Evolutionary conservation across 2,797 vertebrate species (phyloP), one percentile per base, ranked within the genome.

Genomic region (Tragopan temminckii): DNA sequence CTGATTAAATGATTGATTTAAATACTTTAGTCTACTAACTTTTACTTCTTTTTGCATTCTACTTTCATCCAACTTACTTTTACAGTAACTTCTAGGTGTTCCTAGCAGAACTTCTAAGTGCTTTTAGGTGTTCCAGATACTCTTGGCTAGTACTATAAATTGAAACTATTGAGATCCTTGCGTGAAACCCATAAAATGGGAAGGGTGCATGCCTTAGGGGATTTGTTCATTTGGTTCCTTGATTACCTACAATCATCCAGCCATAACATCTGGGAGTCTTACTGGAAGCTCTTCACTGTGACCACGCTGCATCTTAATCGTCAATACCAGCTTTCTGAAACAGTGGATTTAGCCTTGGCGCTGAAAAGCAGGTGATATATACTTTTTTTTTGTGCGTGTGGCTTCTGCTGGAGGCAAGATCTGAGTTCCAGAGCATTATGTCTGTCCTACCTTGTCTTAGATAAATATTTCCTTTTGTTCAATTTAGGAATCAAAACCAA

Each of bases 401-500:
- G 82, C 90, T 94, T 96, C 88, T 95, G 63, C 93, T 96, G 71
- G 80, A 97, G 92, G 94, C 96, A 97, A 87, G 88, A 94, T 96
- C 90, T 93, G 93, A 95, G 64, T 84, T 94, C 53, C 85, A 80
- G 48, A 87, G 66, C 76, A 24, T 88, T 91, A 18, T 42, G 29
- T 95, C 53, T 93, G 42, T 94, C 88, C 94, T 96, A 29, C 95
- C 74, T 31, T 95, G 57, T 95, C 95, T 93, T 85, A 96, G 92
- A 95, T 63, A 94, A 94, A 67, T 82, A 36, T 96, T 96, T 96
- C 94, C 90, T 97, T 98, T 90, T 90, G 84, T 97, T 94, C 43
- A 68, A 90, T 97, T 86, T 96, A 98, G 98, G 97, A 98, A 69
- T 96, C 96, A 90, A 98, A 97, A 86, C 38, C 95, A 89, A 70